These are phyloP conservation scores for Alethe diademata DNA, from an alignment of 2,113 vertebrate genomes.

Conservation along the genomic window DNA sequence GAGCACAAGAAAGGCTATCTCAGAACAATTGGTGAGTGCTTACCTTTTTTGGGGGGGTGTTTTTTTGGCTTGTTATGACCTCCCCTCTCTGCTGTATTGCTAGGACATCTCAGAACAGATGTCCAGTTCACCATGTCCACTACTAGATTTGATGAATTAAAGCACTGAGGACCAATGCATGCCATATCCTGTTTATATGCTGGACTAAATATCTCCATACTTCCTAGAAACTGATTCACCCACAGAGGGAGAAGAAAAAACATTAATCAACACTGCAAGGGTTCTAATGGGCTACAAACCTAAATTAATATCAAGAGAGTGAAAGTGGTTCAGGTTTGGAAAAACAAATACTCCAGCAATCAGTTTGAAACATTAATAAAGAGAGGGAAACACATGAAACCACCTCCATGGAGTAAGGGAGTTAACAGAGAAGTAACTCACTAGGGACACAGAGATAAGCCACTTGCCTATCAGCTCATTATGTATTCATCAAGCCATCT, in stretches of 20 bases:
- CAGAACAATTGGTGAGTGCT: accelerated
- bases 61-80: not conserved
- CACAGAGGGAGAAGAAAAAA: not conserved
- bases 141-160: not conserved
- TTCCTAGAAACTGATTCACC: not conserved
- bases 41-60: not conserved
- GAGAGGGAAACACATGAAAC: not conserved
- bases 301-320: not conserved
- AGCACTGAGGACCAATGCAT: not conserved
- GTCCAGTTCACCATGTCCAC: not conserved
- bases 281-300: not conserved
- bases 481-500: not conserved
- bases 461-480: not conserved
- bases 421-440: not conserved
- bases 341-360: not conserved
- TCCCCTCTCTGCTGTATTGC: not conserved
- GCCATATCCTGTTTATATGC: not conserved
- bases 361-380: not conserved
- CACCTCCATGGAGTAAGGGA: not conserved
- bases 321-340: not conserved
- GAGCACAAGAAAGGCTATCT: not conserved
- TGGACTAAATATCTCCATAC: not conserved
- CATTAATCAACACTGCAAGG: not conserved
- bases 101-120: not conserved
- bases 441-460: not conserved